These are phyloP conservation scores for Sclerurus mexicanus DNA, from an alignment of 2,113 vertebrate species.

Conservation along the genomic window DNA sequence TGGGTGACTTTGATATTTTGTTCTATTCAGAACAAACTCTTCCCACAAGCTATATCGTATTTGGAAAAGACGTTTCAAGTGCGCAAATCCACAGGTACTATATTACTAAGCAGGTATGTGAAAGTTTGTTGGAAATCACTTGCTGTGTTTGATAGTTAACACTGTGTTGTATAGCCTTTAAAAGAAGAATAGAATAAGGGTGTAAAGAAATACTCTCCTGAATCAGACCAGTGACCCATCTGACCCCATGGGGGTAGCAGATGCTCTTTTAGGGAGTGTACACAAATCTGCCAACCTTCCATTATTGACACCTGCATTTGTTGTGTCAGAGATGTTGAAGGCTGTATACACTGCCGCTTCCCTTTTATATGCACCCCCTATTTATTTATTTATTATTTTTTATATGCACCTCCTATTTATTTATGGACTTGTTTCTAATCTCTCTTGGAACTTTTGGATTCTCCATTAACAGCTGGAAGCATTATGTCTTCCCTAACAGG, in stretches of 20 bases:
- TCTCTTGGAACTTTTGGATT: not conserved
- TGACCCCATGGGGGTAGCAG: not conserved
- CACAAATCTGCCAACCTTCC: not conserved
- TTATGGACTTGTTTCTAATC: not conserved
- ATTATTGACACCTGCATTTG: rapidly evolving
- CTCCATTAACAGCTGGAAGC: not conserved
- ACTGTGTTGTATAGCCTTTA: not conserved
- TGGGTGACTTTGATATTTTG: not conserved
- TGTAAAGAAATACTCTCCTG: not conserved
- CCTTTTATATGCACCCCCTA: not conserved
- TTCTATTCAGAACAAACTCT: constrained; percentile 85
- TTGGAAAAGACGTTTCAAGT: constrained; percentile 91
- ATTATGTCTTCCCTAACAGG: not conserved
- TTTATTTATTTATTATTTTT: too few relatives aligned
- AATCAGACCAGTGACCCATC: not conserved
- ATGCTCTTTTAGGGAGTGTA: not conserved
- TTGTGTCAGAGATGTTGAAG: not conserved
- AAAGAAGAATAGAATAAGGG: not conserved
- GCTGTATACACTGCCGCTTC: not conserved
- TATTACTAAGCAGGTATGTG: constrained; percentile 90
- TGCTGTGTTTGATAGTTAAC: not conserved
- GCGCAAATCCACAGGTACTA: constrained; percentile 80
- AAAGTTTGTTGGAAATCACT: not conserved
- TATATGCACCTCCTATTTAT: rapidly evolving
- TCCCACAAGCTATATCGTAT: constrained; percentile 93